Percentiles rank a stretch among this genome's conserved stretches.
These are phyloP conservation scores for Sebastes trivittatus DNA, from an alignment of 2,797 vertebrate genomes.

Conservation along the genomic window DNA sequence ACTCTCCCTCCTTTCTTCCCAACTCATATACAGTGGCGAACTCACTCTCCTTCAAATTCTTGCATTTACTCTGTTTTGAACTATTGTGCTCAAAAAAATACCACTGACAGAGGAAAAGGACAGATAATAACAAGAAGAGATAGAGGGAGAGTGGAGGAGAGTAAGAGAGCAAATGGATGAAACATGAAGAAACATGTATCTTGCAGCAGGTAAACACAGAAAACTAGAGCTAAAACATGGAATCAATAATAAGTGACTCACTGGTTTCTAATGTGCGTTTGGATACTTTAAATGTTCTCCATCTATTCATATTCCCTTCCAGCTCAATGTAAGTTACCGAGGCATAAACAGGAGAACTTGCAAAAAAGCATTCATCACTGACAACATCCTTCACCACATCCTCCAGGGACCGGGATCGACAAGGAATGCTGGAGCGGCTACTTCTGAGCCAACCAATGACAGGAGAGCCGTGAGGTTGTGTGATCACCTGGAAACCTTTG, in stretches of 20 bases:
- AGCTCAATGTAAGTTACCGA: slow-evolving; percentile 8
- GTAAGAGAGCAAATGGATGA: slow-evolving; percentile 13
- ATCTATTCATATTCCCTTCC: slow-evolving; percentile 6
- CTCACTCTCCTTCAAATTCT: not conserved
- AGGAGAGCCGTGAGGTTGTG: slow-evolving; percentile 28
- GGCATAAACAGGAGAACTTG: slow-evolving; percentile 16
- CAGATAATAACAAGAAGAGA: not conserved
- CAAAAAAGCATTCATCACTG: slow-evolving; percentile 44
- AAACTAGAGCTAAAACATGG: not conserved
- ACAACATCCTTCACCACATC: slow-evolving; percentile 35
- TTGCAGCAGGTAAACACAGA: slow-evolving; percentile 18
- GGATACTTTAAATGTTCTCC: not conserved
- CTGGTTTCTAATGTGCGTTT: not conserved
- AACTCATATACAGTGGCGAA: not conserved
- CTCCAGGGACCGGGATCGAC: slow-evolving; percentile 26
- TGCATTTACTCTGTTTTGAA: slow-evolving; percentile 1
- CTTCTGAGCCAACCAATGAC: slow-evolving; percentile 30
- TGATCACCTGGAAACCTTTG: slow-evolving; percentile 51
- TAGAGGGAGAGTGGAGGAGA: not conserved
- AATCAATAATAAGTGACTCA: not conserved
- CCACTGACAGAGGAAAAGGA: not conserved
- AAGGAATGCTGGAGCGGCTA: slow-evolving; percentile 1
- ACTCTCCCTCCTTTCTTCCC: slow-evolving; percentile 6
- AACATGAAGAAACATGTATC: slow-evolving; percentile 6
- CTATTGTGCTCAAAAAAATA: not conserved